These are phyloP conservation scores for Plagodis dolabraria DNA, from an alignment of 2,888 invertebrate genomes.

Conservation along the genomic window DNA sequence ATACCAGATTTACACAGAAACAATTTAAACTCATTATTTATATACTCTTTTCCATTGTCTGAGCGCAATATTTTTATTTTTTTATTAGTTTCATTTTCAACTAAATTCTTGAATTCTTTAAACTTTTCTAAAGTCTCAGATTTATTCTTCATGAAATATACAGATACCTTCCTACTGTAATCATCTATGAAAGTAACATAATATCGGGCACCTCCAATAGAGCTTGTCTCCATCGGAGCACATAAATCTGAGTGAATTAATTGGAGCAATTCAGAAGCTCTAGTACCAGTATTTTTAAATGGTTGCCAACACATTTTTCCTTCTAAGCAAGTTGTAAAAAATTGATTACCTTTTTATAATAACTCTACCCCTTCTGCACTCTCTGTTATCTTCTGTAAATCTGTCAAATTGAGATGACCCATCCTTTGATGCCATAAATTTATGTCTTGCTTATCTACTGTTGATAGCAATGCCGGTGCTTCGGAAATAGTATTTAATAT, in stretches of 20 bases:
- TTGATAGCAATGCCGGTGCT: background rate
- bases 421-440: slow-evolving; percentile 32
- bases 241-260: slow-evolving; percentile 37
- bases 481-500: slow-evolving; percentile 4
- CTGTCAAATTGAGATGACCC: slow-evolving; percentile 37
- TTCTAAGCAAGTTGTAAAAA: slow-evolving; percentile 31
- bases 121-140: slow-evolving; percentile 21
- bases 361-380: slow-evolving; percentile 32
- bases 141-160: slow-evolving; percentile 34
- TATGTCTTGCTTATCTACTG: slow-evolving; percentile 15
- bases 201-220: slow-evolving; percentile 35
- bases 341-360: background rate
- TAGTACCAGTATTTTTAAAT: slow-evolving; percentile 28
- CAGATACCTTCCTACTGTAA: slow-evolving; percentile 29
- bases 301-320: slow-evolving; percentile 36
- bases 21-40: slow-evolving; percentile 21
- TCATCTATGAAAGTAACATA: slow-evolving; percentile 39
- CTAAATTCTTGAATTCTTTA: slow-evolving; percentile 29
- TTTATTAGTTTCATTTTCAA: slow-evolving; percentile 28
- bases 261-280: slow-evolving; percentile 27
- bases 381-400: slow-evolving; percentile 31
- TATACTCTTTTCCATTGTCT: too few species aligned
- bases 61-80: slow-evolving; percentile 32
- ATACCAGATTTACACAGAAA: too few species aligned
- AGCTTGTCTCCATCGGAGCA: slow-evolving; percentile 37